A percentile compares a stretch with the other conserved stretches of the same genome.
phyloP scores from a whole-genome alignment of 2,797 vertebrate species.

The Hylomyscus alleni region DNA sequence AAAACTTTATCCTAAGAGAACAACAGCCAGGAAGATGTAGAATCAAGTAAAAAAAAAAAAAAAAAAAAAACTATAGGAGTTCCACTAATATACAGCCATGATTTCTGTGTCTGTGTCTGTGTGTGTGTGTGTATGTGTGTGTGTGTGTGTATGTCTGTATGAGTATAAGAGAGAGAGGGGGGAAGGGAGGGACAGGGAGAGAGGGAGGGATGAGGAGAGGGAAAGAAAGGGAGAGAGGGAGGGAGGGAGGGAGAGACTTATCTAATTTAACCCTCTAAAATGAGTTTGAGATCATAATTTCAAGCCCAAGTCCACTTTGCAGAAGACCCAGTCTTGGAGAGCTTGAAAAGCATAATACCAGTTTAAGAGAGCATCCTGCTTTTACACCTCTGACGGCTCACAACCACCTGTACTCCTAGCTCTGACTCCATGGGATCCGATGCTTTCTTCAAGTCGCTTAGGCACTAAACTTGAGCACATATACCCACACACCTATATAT shows the following conservation, averaged over 20 bases:
- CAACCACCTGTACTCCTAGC: not conserved
- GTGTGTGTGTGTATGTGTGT: not conserved
- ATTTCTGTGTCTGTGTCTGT: too few relatives aligned
- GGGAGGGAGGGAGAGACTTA: not conserved
- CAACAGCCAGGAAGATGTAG: not conserved
- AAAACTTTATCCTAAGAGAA: not conserved
- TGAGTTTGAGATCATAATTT: not conserved
- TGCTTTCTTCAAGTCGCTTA: not conserved
- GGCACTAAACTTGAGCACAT: too few relatives aligned
- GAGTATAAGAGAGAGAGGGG: too few relatives aligned
- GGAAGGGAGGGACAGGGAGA: too few relatives aligned
- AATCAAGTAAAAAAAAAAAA: not conserved
- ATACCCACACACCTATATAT: not conserved
- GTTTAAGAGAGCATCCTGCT: not conserved
- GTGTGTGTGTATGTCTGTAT: too few relatives aligned
- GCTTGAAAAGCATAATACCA: not conserved
- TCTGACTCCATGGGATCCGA: not conserved
- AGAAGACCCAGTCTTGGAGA: conserved; percentile 16
- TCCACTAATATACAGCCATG: not conserved
- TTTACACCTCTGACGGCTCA: not conserved
- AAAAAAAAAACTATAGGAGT: not conserved
- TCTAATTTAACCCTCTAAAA: not conserved
- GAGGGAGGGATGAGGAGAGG: not conserved
- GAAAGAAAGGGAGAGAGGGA: not conserved
- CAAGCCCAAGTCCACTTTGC: not conserved